A percentile compares a stretch with the other conserved stretches of the same genome.
Evolutionary conservation across 2,888 invertebrate species (phyloP).

Genomic region (Bembecia ichneumoniformis): DNA sequence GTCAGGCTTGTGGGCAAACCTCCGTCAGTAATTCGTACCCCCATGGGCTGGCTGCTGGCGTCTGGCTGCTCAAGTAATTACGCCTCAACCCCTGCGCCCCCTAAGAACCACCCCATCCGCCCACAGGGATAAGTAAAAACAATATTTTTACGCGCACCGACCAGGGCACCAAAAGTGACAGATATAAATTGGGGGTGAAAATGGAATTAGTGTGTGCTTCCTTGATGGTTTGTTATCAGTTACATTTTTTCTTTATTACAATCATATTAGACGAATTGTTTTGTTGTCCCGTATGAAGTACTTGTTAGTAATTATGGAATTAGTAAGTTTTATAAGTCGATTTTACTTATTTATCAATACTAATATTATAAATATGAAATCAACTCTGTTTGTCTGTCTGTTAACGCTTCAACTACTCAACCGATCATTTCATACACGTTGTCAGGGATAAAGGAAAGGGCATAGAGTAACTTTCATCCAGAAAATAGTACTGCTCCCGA

Average conservation of each 20-base stretch:
- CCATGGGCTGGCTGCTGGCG: conserved; percentile 39
- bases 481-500: no score
- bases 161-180: conserved; percentile 63
- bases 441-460: no score
- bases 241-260: conserved; percentile 23
- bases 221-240: conserved; percentile 25
- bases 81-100: conserved; percentile 33
- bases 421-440: no score
- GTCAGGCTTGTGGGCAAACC: conserved; percentile 34
- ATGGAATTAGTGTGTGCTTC: conserved; percentile 58
- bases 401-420: no score
- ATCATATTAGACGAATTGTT: conserved; percentile 11
- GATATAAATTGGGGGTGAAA: conserved; percentile 64
- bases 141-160: conserved; percentile 66
- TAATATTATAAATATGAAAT: no score
- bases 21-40: conserved; percentile 47
- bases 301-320: no score
- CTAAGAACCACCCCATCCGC: conserved; percentile 18
- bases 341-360: no score
- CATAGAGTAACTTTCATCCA: no score
- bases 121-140: conserved; percentile 65
- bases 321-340: no score
- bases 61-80: conserved; percentile 68
- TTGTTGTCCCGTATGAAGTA: no score
- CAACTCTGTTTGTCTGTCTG: no score